Percentiles rank a stretch among this genome's conserved stretches.
Evolutionary conservation across 2,113 vertebrate species (phyloP).

Genomic region (Hipposideros armiger): DNA sequence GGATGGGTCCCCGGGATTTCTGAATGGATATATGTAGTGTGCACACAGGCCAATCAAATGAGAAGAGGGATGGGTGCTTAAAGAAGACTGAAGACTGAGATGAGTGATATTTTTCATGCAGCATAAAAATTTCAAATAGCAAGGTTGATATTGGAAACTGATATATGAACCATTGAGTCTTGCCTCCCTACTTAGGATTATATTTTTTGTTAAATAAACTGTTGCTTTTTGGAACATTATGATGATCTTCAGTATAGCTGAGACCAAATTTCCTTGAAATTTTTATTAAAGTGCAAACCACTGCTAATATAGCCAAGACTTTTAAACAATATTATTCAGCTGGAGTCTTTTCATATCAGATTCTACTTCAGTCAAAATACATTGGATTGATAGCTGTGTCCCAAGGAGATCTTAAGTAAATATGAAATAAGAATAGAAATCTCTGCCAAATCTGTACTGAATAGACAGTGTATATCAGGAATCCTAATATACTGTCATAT

Average conservation of each 20-base stretch:
- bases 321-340: constrained; percentile 50
- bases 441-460: constrained; percentile 16
- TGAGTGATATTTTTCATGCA: background rate
- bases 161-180: constrained; percentile 11
- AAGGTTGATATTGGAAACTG: constrained; percentile 21
- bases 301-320: constrained; percentile 27
- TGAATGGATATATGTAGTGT: background rate
- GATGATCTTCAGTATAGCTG: background rate
- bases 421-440: constrained; percentile 50
- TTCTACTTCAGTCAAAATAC: constrained; percentile 50
- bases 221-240: constrained; percentile 26
- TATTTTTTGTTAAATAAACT: constrained; percentile 46
- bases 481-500: background rate
- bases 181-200: background rate
- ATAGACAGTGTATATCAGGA: background rate
- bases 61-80: background rate
- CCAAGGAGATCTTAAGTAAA: constrained; percentile 61
- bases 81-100: background rate
- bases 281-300: constrained; percentile 61
- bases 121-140: background rate
- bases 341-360: constrained; percentile 48
- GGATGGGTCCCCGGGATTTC: background rate
- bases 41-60: background rate
- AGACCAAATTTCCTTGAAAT: constrained; percentile 51
- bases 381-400: constrained; percentile 37